Evolutionary conservation across 1,140 invertebrate species (phyloP).

Genomic region (Sycobia sp.): DNA sequence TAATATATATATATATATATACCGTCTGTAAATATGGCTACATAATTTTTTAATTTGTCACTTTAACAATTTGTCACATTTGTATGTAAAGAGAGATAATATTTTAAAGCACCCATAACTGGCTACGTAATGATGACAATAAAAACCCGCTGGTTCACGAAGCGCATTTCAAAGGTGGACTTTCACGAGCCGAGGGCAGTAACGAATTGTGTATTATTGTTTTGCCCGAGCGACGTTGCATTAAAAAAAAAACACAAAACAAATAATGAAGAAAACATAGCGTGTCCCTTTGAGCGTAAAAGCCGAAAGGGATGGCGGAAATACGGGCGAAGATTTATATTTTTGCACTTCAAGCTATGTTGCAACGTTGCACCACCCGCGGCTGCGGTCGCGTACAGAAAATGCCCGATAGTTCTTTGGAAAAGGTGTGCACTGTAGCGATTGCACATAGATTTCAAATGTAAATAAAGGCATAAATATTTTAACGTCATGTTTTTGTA

Average conservation of each 20-base stretch:
- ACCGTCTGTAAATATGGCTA: too few relatives aligned
- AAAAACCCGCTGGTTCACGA: not conserved
- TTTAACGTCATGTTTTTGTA: constrained; percentile 35
- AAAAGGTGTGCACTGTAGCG: not conserved
- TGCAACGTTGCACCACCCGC: too few relatives aligned
- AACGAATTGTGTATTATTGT: constrained; percentile 29
- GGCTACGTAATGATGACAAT: not conserved
- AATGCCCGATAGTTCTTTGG: not conserved
- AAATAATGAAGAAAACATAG: too few relatives aligned
- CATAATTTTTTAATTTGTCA: too few relatives aligned
- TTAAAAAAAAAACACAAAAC: too few relatives aligned
- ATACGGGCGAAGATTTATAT: constrained; percentile 23
- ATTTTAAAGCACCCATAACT: constrained; percentile 3
- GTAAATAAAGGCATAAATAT: constrained; percentile 45
- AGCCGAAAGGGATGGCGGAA: not conserved
- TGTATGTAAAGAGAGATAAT: not conserved
- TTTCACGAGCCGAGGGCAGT: constrained; percentile 10
- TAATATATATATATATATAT: too few relatives aligned
- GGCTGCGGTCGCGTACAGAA: not conserved
- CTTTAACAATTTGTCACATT: too few relatives aligned
- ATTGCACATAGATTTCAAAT: constrained; percentile 38
- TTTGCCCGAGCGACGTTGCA: constrained; percentile 7
- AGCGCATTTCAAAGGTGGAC: constrained; percentile 8
- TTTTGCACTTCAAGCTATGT: too few relatives aligned
- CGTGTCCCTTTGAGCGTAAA: not conserved